Percentiles rank a stretch among this genome's conserved stretches.
These are phyloP conservation scores for Arizona elegans DNA, from an alignment of 2,113 vertebrate species.

Conservation along the genomic window DNA sequence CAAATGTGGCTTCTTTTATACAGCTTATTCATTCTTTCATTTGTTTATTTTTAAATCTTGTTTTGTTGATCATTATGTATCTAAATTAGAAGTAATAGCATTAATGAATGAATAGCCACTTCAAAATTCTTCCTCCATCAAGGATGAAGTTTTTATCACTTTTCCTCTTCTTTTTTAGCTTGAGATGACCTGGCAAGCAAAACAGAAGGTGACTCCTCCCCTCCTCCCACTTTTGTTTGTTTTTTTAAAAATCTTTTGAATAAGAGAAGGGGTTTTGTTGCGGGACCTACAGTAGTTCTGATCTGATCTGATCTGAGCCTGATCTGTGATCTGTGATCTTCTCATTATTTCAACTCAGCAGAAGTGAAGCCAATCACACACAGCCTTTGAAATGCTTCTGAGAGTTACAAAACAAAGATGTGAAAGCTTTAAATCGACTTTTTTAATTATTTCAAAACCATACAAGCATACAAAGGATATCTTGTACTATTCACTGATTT, in stretches of 20 bases:
- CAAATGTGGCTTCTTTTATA: neutral
- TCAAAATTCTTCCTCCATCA: neutral
- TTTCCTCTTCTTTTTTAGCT: neutral
- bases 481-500: neutral
- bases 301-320: too few species aligned
- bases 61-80: neutral
- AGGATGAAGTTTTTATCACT: neutral
- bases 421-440: neutral
- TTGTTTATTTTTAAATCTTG: neutral
- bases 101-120: neutral
- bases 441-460: neutral
- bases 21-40: neutral
- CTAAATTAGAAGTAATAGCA: neutral
- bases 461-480: neutral
- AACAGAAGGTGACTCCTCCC: neutral
- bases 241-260: neutral
- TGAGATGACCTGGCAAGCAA: neutral
- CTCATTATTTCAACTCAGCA: neutral
- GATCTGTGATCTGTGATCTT: neutral
- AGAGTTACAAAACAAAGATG: neutral
- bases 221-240: neutral
- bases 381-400: neutral
- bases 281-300: neutral
- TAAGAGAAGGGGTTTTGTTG: neutral
- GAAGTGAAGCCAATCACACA: neutral